A percentile compares a stretch with the other conserved stretches of the same genome.
These are phyloP conservation scores for Drosophila anceps DNA, from an alignment of 2,888 invertebrate genomes.

Conservation along the genomic window DNA sequence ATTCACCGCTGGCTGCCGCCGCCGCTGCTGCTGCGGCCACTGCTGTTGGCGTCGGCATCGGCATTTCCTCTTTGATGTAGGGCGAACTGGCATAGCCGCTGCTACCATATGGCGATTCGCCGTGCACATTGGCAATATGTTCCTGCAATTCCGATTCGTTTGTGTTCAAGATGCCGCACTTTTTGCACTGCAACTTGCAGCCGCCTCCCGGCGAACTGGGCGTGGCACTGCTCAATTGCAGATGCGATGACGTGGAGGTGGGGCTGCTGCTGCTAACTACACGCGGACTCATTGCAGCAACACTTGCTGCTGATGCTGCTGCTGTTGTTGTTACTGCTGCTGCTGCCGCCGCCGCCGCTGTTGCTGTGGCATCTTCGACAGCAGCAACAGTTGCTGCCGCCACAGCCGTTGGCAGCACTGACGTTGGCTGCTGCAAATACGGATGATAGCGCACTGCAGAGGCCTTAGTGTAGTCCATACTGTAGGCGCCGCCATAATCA, in stretches of 20 bases:
- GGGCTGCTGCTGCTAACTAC: constrained; percentile 85
- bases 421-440: constrained; percentile 78
- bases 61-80: constrained; percentile 83
- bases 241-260: constrained; percentile 81
- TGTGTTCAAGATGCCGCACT: constrained; percentile 93
- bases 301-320: constrained; percentile 73
- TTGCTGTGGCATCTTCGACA: constrained; percentile 45
- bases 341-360: constrained; percentile 57
- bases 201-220: constrained; percentile 84
- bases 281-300: constrained; percentile 83
- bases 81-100: constrained; percentile 82
- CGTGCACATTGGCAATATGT: constrained; percentile 90
- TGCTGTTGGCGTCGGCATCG: constrained; percentile 58
- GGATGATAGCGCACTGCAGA: constrained; percentile 82
- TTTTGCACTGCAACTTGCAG: constrained; percentile 89
- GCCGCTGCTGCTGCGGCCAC: constrained; percentile 61
- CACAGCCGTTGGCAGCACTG: constrained; percentile 38
- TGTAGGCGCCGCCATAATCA: constrained; percentile 63
- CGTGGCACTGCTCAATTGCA: constrained; percentile 67
- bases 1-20: constrained; percentile 87
- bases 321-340: constrained; percentile 44
- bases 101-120: constrained; percentile 82
- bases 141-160: constrained; percentile 91
- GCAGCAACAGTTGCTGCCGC: constrained; percentile 35
- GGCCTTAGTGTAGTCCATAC: constrained; percentile 64